phyloP scores from a whole-genome alignment of 2,888 invertebrate genomes.

The Eupithecia dodoneata region DNA sequence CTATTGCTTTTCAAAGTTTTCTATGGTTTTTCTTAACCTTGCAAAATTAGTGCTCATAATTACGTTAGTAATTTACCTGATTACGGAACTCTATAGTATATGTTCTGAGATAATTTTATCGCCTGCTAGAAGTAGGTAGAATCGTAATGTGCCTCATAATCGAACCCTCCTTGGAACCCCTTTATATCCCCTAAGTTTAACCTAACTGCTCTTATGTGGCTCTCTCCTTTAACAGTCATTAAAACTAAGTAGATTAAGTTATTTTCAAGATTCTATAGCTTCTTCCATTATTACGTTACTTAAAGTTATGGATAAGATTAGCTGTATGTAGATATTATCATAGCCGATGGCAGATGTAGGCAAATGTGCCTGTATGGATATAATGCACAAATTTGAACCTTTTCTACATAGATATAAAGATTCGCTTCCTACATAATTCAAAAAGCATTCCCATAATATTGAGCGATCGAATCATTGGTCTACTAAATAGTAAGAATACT shows the following conservation, averaged over 20 bases:
- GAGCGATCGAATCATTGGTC: background rate
- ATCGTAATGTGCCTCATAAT: constrained; percentile 39
- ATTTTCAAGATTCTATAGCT: constrained; percentile 18
- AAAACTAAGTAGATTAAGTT: constrained; percentile 33
- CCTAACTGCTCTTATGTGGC: constrained; percentile 50
- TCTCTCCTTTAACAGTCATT: constrained; percentile 36
- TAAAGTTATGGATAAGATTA: constrained; percentile 7
- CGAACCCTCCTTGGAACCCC: constrained; percentile 40
- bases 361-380: background rate
- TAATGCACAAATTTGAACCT: background rate
- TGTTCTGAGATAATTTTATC: constrained; percentile 12
- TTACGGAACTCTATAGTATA: background rate
- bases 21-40: background rate
- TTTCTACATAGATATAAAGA: background rate
- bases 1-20: constrained; percentile 3
- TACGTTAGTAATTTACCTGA: constrained; percentile 5
- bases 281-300: background rate
- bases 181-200: constrained; percentile 55
- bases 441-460: background rate
- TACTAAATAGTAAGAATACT: background rate
- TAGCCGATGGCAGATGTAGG: background rate
- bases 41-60: background rate
- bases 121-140: constrained; percentile 10
- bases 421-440: background rate
- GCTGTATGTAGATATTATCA: background rate